Conservation (phyloP, 2,888 invertebrate genomes). For the Drosophila pseudotalamancana region DNA sequence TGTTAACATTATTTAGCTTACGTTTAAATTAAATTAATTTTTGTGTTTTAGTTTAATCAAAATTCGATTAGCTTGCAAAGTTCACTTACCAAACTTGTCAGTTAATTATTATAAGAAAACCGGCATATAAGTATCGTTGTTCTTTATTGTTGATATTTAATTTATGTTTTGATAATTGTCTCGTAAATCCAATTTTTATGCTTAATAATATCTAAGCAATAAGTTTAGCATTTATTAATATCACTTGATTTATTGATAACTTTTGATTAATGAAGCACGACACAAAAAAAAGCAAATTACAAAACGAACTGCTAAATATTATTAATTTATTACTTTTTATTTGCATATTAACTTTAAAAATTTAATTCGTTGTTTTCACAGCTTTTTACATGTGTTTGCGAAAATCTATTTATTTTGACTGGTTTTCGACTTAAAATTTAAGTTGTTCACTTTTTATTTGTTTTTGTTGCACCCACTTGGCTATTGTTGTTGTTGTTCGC, state of each 20-base stretch:
- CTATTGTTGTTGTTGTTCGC: slow-evolving; percentile 20
- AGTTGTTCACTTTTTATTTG: slow-evolving; percentile 14
- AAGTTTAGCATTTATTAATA: slow-evolving; percentile 53
- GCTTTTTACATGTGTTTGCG: slow-evolving; percentile 47
- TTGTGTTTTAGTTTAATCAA: background rate
- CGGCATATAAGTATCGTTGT: slow-evolving; percentile 58
- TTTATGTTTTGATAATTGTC: slow-evolving; percentile 23
- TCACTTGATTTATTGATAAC: slow-evolving; percentile 55
- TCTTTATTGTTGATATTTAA: slow-evolving; percentile 4
- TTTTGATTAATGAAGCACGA: slow-evolving; percentile 44
- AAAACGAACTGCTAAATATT: slow-evolving; percentile 17
- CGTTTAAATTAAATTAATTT: background rate
- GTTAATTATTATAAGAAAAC: slow-evolving; percentile 43
- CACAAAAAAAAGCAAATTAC: slow-evolving; percentile 14
- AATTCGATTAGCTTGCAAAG: slow-evolving; percentile 1
- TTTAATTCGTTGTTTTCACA: slow-evolving; percentile 55
- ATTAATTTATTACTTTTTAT: slow-evolving; percentile 11
- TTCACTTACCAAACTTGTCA: slow-evolving; percentile 78
- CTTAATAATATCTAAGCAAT: slow-evolving; percentile 39
- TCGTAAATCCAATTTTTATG: slow-evolving; percentile 40
- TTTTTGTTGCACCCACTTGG: slow-evolving; percentile 39
- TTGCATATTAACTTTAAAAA: background rate
- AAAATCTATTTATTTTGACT: slow-evolving; percentile 19
- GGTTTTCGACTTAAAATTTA: slow-evolving; percentile 3
- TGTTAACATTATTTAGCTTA: no score